Evolutionary conservation across 2,113 vertebrate genomes (phyloP).

Genomic region (Salvelinus alpinus): DNA sequence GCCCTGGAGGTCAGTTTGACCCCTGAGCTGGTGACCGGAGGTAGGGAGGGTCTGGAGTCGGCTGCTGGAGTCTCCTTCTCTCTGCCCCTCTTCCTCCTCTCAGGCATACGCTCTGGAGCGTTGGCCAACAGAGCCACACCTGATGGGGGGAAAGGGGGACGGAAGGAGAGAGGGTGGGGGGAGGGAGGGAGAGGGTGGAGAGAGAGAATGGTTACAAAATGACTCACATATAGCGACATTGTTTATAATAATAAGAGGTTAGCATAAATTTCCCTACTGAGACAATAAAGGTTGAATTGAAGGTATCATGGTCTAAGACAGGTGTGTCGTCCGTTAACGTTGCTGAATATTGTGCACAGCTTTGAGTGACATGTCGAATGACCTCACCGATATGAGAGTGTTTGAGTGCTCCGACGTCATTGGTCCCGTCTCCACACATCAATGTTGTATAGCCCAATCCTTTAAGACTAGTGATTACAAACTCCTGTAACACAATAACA

Average conservation of each 20-base stretch:
- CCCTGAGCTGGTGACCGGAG: constrained; percentile 51
- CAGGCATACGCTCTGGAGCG: constrained; percentile 84
- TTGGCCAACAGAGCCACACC: constrained; percentile 93
- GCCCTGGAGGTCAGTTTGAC: constrained; percentile 77
- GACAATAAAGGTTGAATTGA: not conserved
- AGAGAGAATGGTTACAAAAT: not conserved
- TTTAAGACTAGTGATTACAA: constrained; percentile 94
- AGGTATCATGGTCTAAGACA: not conserved
- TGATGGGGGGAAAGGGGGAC: constrained; percentile 39
- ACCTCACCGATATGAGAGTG: constrained; percentile 92
- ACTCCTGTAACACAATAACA: constrained; percentile 77
- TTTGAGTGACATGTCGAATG: not conserved
- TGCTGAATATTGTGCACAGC: too few species aligned
- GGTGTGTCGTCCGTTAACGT: not conserved
- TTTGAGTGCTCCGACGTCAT: constrained; percentile 94
- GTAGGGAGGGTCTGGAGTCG: constrained; percentile 53
- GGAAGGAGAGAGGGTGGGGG: too few species aligned
- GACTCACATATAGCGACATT: not conserved
- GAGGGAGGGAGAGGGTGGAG: too few species aligned
- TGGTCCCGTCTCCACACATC: constrained; percentile 97
- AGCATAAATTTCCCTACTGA: not conserved
- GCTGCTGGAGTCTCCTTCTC: constrained; percentile 73
- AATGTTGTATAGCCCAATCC: constrained; percentile 89
- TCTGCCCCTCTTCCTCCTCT: constrained; percentile 73
- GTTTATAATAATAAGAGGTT: not conserved